Conservation (phyloP, 1,140 invertebrate genomes). For the Trichonephila clavata region DNA sequence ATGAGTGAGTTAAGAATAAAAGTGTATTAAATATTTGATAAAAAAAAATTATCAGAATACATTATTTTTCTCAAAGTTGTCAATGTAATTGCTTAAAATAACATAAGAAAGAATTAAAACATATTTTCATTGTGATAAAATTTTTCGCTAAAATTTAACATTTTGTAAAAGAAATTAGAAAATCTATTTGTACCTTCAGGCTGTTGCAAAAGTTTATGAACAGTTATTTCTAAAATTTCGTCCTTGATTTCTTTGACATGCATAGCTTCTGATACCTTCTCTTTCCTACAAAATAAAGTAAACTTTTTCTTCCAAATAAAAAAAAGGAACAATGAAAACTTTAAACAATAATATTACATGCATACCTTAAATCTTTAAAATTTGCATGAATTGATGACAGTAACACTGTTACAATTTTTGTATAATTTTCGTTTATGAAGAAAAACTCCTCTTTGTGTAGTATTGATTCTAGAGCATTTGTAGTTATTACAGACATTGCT, state of each 20-base stretch:
- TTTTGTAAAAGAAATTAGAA: no score
- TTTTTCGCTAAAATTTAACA: no score
- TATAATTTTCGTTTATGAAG: not conserved
- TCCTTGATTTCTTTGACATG: slow-evolving; percentile 47
- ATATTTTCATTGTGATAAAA: not conserved
- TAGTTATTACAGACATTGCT: slow-evolving; percentile 1
- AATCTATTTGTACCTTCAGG: not conserved
- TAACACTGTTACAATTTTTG: not conserved
- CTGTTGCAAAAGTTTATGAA: slow-evolving; percentile 28
- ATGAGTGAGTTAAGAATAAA: not conserved
- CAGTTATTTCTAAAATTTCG: slow-evolving; percentile 61
- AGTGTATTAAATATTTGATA: not conserved
- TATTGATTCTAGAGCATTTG: not conserved
- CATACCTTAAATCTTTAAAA: slow-evolving; percentile 56
- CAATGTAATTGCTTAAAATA: not conserved
- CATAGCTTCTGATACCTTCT: not conserved
- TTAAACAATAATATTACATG: not conserved
- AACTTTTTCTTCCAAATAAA: not conserved
- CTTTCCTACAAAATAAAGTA: slow-evolving; percentile 23
- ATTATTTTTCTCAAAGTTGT: not conserved
- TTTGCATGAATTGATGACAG: slow-evolving; percentile 47
- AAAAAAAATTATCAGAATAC: not conserved
- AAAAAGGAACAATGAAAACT: not conserved
- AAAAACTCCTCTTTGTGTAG: not conserved
- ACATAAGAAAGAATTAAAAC: not conserved